phyloP scores from a whole-genome alignment of 2,888 invertebrate genomes.

The Bombylius discolor region DNA sequence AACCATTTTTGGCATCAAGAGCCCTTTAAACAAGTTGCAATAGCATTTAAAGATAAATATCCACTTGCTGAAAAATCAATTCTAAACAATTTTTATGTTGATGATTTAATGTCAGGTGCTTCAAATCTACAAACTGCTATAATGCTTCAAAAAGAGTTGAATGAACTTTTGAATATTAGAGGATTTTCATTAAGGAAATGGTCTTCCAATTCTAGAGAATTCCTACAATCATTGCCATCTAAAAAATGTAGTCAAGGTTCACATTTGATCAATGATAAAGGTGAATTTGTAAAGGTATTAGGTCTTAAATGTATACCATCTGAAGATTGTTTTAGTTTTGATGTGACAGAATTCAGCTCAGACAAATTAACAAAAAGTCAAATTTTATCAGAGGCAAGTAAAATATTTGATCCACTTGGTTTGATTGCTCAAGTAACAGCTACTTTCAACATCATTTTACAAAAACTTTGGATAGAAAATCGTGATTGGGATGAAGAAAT shows the following conservation, averaged over 20 bases:
- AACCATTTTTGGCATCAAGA: constrained; percentile 6
- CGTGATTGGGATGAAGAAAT: not conserved
- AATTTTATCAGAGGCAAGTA: not conserved
- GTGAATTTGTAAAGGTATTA: not conserved
- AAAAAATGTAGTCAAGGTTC: no score
- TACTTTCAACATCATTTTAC: not conserved
- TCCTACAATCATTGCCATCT: no score
- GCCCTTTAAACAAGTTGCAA: constrained; percentile 2
- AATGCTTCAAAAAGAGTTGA: not conserved
- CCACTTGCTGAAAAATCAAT: not conserved
- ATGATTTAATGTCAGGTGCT: constrained; percentile 5
- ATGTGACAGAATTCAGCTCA: not conserved
- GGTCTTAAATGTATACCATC: no score
- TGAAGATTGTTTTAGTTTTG: not conserved
- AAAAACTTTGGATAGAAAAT: not conserved
- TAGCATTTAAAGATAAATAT: not conserved
- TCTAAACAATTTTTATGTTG: constrained; percentile 8
- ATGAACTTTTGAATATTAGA: not conserved
- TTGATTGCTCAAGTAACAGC: not conserved
- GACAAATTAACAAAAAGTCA: no score
- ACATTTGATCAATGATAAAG: no score
- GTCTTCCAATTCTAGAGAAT: not conserved
- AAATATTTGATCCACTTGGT: constrained; percentile 4
- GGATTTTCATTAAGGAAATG: constrained; percentile 3
- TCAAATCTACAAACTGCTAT: not conserved